Evolutionary conservation across 1,140 invertebrate genomes (phyloP).

Genomic region (Hylyphantes graminicola): DNA sequence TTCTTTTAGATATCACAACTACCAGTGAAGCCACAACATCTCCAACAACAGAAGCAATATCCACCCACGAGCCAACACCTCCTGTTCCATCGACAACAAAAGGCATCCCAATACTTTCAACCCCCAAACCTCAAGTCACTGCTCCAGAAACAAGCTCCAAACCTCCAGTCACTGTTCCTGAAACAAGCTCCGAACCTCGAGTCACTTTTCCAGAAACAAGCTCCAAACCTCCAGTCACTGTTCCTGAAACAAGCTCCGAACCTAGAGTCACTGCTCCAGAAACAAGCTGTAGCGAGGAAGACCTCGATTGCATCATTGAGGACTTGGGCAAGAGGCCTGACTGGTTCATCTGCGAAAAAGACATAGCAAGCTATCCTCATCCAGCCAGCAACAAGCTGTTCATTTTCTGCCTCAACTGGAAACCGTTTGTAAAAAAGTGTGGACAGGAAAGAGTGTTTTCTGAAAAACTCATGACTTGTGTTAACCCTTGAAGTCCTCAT

Average conservation of each 20-base stretch:
- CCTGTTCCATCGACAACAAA: neutral
- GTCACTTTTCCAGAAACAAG: no score
- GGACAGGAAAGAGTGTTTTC: constrained; percentile 44
- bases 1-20: no score
- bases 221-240: no score
- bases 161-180: no score
- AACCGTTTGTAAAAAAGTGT: constrained; percentile 39
- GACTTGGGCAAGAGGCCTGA: constrained; percentile 34
- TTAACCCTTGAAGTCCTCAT: neutral
- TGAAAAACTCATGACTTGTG: constrained; percentile 10
- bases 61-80: neutral
- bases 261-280: constrained; percentile 31
- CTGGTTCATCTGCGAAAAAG: constrained; percentile 46
- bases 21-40: neutral
- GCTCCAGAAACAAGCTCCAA: no score
- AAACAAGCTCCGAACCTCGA: no score
- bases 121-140: no score
- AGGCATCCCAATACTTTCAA: neutral
- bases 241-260: no score
- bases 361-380: constrained; percentile 36
- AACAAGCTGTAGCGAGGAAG: constrained; percentile 36
- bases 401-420: constrained; percentile 44
- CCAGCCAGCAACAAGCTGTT: constrained; percentile 40
- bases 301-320: constrained; percentile 44
- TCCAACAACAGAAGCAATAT: neutral